A percentile compares a stretch with the other conserved stretches of the same genome.
Conservation (phyloP, 2,113 vertebrate genomes). For the Harpagus bidentatus region DNA sequence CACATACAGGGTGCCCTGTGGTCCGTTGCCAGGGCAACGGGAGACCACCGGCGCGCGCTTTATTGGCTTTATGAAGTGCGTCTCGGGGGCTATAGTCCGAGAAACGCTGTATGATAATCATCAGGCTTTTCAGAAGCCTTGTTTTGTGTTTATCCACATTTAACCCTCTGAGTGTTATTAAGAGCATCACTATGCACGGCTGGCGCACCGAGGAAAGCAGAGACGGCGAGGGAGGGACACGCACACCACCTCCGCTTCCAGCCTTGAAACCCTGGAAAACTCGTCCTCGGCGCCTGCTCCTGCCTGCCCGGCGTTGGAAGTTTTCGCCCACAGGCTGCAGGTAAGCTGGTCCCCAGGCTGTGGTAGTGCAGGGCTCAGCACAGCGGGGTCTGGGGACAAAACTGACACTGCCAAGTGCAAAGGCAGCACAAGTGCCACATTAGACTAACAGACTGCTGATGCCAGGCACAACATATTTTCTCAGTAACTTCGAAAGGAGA, state of each 20-base stretch:
- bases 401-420: background rate
- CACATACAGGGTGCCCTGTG: slow-evolving; percentile 85
- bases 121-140: slow-evolving; percentile 72
- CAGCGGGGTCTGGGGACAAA: background rate
- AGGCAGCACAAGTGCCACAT: background rate
- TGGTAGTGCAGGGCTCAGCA: background rate
- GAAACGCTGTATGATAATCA: slow-evolving; percentile 76
- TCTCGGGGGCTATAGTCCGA: slow-evolving; percentile 77
- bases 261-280: background rate
- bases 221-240: background rate
- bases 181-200: slow-evolving; percentile 24
- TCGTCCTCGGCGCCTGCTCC: background rate
- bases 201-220: background rate
- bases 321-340: background rate
- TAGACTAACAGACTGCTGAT: background rate
- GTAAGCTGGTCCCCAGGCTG: background rate
- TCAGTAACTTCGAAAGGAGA: background rate
- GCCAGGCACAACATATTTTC: background rate
- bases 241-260: background rate
- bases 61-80: slow-evolving; percentile 91
- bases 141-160: slow-evolving; percentile 77
- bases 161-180: slow-evolving; percentile 73
- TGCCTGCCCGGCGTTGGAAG: background rate
- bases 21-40: slow-evolving; percentile 92
- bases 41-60: slow-evolving; percentile 85